Evolutionary conservation across 2,888 invertebrate species (phyloP).

Genomic region (Lepetodrilus schrolli): DNA sequence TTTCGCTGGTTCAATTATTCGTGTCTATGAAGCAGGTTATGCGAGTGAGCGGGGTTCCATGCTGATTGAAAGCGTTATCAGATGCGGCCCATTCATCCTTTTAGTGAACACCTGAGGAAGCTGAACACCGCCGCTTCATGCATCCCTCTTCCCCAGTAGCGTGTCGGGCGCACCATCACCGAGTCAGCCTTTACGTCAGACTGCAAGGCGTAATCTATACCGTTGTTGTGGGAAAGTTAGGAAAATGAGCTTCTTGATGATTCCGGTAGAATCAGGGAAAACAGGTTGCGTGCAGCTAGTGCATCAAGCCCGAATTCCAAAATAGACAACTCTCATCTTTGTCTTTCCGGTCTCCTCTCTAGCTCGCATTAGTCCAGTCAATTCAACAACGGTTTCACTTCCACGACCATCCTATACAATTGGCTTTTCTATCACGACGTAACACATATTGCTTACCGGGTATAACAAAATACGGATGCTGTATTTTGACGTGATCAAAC

Average conservation of each 20-base stretch:
- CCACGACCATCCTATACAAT: no score
- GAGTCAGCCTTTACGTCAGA: not conserved
- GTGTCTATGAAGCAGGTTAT: no score
- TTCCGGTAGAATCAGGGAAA: not conserved
- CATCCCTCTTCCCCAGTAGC: no score
- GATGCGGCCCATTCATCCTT: not conserved
- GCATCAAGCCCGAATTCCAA: not conserved
- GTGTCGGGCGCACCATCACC: no score
- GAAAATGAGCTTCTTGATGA: not conserved
- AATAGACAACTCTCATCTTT: slow-evolving; percentile 1
- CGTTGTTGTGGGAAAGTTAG: not conserved
- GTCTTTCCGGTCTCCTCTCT: not conserved
- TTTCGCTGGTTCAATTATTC: no score
- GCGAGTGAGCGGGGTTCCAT: no score
- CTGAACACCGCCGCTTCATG: no score
- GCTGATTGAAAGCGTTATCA: not conserved
- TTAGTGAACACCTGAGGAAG: no score
- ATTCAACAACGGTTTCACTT: not conserved
- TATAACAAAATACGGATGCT: no score
- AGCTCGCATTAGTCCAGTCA: slow-evolving; percentile 8
- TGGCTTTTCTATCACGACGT: no score
- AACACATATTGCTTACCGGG: no score
- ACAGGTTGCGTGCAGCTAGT: not conserved
- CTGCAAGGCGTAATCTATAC: not conserved
- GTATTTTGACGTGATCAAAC: no score